A percentile compares a stretch with the other conserved stretches of the same genome.
These are phyloP conservation scores for Cosmopolites sordidus DNA, from an alignment of 2,888 invertebrate species.

Conservation along the genomic window DNA sequence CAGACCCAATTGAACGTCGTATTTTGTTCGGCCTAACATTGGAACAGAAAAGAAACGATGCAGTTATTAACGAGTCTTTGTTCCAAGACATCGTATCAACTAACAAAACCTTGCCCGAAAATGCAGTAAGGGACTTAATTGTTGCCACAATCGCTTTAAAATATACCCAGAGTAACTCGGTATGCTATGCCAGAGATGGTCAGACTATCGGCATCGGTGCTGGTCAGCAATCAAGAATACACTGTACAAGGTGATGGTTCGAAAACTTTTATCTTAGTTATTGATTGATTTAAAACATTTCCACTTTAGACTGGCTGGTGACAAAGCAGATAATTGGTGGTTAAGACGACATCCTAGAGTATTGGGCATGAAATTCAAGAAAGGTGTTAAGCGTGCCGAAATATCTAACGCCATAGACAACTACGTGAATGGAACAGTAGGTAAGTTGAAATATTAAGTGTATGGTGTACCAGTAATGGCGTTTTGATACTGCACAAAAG, in stretches of 20 bases:
- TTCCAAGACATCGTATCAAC: conserved; percentile 79
- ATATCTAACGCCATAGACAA: conserved; percentile 94
- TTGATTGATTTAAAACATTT: neutral
- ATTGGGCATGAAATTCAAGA: conserved; percentile 75
- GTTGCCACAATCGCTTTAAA: conserved; percentile 96
- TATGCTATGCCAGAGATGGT: conserved; percentile 92
- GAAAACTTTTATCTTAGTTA: neutral
- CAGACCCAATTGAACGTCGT: conserved; percentile 75
- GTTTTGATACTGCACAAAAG: too few relatives aligned
- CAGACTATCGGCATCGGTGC: conserved; percentile 92
- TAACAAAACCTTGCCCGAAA: conserved; percentile 63
- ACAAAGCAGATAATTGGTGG: conserved; percentile 99
- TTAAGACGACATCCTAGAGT: conserved; percentile 88
- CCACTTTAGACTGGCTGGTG: conserved; percentile 75
- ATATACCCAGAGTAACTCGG: conserved; percentile 98
- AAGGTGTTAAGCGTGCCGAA: conserved; percentile 83
- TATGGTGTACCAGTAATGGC: too few relatives aligned
- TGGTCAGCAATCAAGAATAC: conserved; percentile 98
- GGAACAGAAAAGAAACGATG: conserved; percentile 88
- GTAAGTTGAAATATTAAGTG: conserved; percentile 45
- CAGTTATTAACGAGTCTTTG: conserved; percentile 68
- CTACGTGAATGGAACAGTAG: conserved; percentile 88
- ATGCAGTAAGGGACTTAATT: conserved; percentile 82
- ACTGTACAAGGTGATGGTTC: conserved; percentile 67
- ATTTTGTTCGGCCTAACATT: conserved; percentile 79